Evolutionary conservation across 2,113 vertebrate species (phyloP), one percentile per base, ranked within the genome.

Genomic region (Eurypyga helias): DNA sequence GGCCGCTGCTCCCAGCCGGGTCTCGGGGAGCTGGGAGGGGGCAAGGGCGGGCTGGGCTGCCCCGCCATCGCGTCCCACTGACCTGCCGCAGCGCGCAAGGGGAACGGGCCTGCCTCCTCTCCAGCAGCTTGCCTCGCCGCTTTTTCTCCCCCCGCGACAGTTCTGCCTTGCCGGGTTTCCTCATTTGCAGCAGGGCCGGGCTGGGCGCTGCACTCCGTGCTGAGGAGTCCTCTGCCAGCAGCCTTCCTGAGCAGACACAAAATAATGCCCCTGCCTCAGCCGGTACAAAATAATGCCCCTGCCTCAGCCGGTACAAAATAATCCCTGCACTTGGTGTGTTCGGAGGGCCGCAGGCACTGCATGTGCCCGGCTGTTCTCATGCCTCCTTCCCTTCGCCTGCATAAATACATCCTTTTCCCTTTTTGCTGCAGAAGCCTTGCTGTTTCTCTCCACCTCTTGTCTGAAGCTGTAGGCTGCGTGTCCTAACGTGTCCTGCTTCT

Each of bases 281-380:
- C 13, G 14, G 1, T 9, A 66, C 4, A 0, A 6, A 18, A 13
- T 19, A 13, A 16, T n/a, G 46, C 7, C 0, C 55, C 26, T 7
- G 1, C 2, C 18, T 0, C 25, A 7, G 43, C 36, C 13, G 14
- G 1, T 9, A 66, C 4, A 0, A 7, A 17, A 13, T 19, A 13
- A 16, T n/a, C 51, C 7, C 0, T 3, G 21, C 1, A 0, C 12
- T 34, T 65, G 1, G 0, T 8, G 13, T 23, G 62, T 17, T 57
- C 4, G 26, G 3, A 4, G 41, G 20, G 14, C 8, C 14, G 1
- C 8, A 1, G 54, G 33, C 28, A 9, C 9, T 8, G 31, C 7
- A 2, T 13, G 9, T 11, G 17, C 14, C 31, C 3, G 1, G 25
- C 19, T 43, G 16, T 25, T 36, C 0, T 4, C 34, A 4, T 7